Percentiles rank a stretch among this genome's conserved stretches.
Conservation (phyloP, 2,113 vertebrate species). For the Noctilio leporinus region DNA sequence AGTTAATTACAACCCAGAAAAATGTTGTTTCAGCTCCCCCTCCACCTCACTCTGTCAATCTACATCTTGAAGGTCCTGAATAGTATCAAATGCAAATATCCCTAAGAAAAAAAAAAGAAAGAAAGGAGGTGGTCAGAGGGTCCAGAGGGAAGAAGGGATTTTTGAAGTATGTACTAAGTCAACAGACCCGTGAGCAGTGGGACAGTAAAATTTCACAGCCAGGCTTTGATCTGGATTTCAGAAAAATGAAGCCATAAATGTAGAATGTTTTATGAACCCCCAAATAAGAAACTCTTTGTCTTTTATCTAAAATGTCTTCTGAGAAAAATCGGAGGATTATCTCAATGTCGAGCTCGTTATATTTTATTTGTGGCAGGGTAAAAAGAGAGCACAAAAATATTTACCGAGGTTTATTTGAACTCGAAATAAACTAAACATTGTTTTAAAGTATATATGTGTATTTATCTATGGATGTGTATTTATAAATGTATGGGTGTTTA, state of each 20-base stretch:
- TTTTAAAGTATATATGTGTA: background rate
- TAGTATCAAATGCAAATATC: conserved; percentile 74
- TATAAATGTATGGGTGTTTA: background rate
- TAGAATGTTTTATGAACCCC: conserved; percentile 79
- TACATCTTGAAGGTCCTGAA: conserved; percentile 44
- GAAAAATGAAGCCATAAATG: conserved; percentile 79
- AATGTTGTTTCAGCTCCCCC: conserved; percentile 58
- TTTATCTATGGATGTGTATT: background rate
- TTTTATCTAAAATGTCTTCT: conserved; percentile 81
- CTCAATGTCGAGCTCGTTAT: conserved; percentile 71
- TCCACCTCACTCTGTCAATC: conserved; percentile 3
- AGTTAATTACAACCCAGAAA: conserved; percentile 67
- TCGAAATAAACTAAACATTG: conserved; percentile 42
- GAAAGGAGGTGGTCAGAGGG: conserved; percentile 76
- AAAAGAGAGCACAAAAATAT: conserved; percentile 61
- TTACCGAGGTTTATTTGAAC: conserved; percentile 63
- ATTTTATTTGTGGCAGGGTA: conserved; percentile 63
- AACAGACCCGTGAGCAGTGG: conserved; percentile 80
- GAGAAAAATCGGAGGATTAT: conserved; percentile 75
- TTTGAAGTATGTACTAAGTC: conserved; percentile 84
- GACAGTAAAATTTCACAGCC: conserved; percentile 84
- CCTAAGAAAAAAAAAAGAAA: background rate
- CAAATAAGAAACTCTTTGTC: conserved; percentile 83
- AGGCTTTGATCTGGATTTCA: conserved; percentile 84
- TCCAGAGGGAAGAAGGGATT: conserved; percentile 80